A percentile compares a stretch with the other conserved stretches of the same genome.
Evolutionary conservation across 2,888 invertebrate species (phyloP).

Genomic region (Drosophila bunnanda): DNA sequence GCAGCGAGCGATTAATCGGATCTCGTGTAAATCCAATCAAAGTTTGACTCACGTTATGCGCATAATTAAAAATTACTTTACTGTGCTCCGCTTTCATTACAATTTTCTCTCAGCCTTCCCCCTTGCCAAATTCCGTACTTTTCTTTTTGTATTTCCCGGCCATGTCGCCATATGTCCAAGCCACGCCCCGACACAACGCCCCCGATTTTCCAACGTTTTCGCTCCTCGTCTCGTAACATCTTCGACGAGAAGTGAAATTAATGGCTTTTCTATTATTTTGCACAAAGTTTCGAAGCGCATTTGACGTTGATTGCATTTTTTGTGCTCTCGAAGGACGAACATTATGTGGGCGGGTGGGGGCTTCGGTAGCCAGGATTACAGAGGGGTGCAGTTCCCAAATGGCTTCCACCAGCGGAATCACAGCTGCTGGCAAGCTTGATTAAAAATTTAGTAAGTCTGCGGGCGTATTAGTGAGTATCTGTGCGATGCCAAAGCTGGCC

Average conservation of each 20-base stretch:
- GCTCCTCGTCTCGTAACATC: conserved; percentile 46
- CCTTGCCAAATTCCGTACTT: conserved; percentile 19
- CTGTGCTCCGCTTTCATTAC: conserved; percentile 17
- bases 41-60: conserved; percentile 69
- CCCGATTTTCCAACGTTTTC: conserved; percentile 7
- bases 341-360: conserved; percentile 22
- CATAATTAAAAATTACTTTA: conserved; percentile 77
- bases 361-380: neutral
- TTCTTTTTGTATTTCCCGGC: conserved; percentile 40
- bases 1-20: conserved; percentile 63
- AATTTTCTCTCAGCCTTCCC: conserved; percentile 7
- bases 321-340: conserved; percentile 54
- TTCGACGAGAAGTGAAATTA: conserved; percentile 79
- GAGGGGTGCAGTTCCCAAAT: conserved; percentile 35
- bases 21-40: conserved; percentile 56
- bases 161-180: conserved; percentile 41
- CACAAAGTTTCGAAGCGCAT: conserved; percentile 79
- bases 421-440: conserved; percentile 74
- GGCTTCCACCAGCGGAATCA: conserved; percentile 62
- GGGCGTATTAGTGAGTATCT: conserved; percentile 34
- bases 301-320: conserved; percentile 79
- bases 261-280: conserved; percentile 79
- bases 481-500: conserved; percentile 62
- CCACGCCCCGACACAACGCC: conserved; percentile 16
- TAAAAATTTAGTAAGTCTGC: conserved; percentile 72